Percentiles rank a stretch among this genome's conserved stretches.
Conservation (phyloP, 1,140 invertebrate species). For the Trachymyrmex septentrionalis region DNA sequence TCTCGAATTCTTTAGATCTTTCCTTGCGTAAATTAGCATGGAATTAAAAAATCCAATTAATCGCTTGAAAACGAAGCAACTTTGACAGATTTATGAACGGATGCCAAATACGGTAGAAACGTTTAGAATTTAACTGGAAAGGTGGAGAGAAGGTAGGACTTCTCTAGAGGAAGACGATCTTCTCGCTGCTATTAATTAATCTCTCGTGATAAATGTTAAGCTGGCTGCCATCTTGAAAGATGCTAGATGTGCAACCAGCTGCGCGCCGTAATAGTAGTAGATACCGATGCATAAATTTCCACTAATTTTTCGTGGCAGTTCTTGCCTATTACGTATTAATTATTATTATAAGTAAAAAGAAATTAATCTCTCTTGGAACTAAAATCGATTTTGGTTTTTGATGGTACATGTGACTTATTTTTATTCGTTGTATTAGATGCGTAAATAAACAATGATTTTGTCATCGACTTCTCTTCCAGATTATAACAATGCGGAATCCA, state of each 20-base stretch:
- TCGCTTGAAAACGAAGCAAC: constrained; percentile 23
- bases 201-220: constrained; percentile 76
- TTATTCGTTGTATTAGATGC: neutral
- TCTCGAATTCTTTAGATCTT: neutral
- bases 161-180: neutral
- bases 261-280: constrained; percentile 65
- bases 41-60: neutral
- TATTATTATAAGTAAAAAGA: neutral
- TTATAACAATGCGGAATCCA: neutral
- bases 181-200: constrained; percentile 76
- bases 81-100: constrained; percentile 4
- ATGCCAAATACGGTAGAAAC: neutral
- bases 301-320: constrained; percentile 65
- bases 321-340: constrained; percentile 45
- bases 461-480: neutral
- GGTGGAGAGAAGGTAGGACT: neutral
- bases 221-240: constrained; percentile 74
- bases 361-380: neutral
- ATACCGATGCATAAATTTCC: constrained; percentile 71
- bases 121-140: constrained; percentile 8
- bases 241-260: constrained; percentile 70
- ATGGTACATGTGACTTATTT: neutral
- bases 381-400: neutral
- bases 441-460: neutral
- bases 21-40: neutral